phyloP scores from a whole-genome alignment of 2,797 vertebrate species.

The Neosilurus mollespiculum region DNA sequence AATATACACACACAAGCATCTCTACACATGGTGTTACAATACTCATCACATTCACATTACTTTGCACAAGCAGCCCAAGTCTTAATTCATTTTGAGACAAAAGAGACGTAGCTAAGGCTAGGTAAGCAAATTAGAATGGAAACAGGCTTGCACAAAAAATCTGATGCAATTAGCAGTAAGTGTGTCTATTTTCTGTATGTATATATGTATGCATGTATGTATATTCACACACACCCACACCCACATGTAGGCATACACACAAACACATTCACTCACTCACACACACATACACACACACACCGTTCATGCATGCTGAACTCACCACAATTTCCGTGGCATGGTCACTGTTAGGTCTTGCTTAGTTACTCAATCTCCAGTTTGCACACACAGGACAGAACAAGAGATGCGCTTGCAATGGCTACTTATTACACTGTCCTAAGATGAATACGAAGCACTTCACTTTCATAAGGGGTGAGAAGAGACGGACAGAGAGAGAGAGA shows the following conservation, averaged over 20 bases:
- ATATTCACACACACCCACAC: background rate
- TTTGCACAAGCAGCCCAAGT: background rate
- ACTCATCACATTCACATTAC: background rate
- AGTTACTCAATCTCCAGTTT: conserved; percentile 42
- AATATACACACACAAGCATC: background rate
- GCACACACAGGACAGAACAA: conserved; percentile 35
- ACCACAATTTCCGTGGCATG: conserved; percentile 57
- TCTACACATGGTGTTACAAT: background rate
- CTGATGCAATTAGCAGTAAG: background rate
- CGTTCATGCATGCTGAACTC: conserved; percentile 33
- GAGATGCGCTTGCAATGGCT: conserved; percentile 25
- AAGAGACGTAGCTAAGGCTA: background rate
- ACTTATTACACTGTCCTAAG: conserved; percentile 54
- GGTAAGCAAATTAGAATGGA: background rate
- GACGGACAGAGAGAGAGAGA: conserved; percentile 6
- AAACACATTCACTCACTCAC: background rate
- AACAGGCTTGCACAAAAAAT: background rate
- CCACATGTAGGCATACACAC: background rate
- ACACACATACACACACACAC: background rate
- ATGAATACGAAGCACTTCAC: conserved; percentile 50
- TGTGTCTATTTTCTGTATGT: background rate
- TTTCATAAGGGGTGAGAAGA: conserved; percentile 32
- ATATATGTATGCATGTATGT: background rate
- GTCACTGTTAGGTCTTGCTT: conserved; percentile 20
- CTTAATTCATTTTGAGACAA: background rate